phyloP scores from a whole-genome alignment of 2,888 invertebrate species.

The Agrochola lychnidis region DNA sequence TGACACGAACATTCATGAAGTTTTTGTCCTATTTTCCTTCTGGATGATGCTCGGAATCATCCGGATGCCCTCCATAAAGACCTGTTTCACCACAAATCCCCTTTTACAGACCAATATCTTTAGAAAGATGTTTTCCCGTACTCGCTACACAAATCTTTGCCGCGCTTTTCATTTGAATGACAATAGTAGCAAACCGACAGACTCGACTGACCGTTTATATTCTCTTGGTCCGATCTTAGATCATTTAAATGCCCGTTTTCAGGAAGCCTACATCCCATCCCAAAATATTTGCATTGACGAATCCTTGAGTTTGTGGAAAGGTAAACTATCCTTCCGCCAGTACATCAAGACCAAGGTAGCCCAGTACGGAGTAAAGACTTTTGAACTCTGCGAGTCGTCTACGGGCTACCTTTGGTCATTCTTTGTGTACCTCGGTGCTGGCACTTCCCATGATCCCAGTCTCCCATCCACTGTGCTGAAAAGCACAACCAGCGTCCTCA shows the following conservation, averaged over 20 bases:
- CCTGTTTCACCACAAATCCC: neutral
- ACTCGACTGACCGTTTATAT: neutral
- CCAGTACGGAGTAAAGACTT: neutral
- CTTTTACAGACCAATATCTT: conserved; percentile 1
- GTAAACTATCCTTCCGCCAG: neutral
- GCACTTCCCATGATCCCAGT: neutral
- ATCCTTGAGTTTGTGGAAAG: conserved; percentile 5
- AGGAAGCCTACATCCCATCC: conserved; percentile 8
- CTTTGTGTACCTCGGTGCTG: neutral
- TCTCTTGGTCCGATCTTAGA: neutral
- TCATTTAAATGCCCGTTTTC: neutral
- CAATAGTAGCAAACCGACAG: neutral
- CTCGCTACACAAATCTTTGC: conserved; percentile 1
- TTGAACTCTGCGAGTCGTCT: conserved; percentile 9
- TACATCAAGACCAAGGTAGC: conserved; percentile 3
- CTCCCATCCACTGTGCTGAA: neutral
- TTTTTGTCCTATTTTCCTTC: conserved; percentile 10
- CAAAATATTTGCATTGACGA: neutral
- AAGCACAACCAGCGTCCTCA: neutral
- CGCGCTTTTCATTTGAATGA: conserved; percentile 11
- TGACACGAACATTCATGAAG: conserved; percentile 5
- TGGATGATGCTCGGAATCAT: conserved; percentile 22
- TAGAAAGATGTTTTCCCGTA: neutral
- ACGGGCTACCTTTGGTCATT: conserved; percentile 18
- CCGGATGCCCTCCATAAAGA: neutral